Conservation (phyloP, 2,888 invertebrate species). For the Cheilosia scutellata region DNA sequence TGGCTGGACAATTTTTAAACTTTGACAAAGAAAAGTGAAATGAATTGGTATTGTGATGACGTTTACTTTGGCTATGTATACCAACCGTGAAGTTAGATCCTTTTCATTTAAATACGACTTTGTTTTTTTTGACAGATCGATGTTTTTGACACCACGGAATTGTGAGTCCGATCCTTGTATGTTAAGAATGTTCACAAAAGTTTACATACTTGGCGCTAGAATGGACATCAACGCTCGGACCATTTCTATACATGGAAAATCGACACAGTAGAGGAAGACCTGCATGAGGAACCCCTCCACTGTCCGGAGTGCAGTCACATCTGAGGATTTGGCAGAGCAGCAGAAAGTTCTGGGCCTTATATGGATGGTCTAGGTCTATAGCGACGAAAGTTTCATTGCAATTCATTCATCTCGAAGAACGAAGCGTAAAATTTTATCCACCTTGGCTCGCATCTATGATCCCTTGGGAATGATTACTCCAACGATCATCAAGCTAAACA, state of each 20-base stretch:
- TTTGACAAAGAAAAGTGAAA: conserved; percentile 43
- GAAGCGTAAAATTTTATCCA: conserved; percentile 13
- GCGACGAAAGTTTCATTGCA: conserved; percentile 11
- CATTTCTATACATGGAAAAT: too few species aligned
- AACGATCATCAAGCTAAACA: conserved; percentile 22
- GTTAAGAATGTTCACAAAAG: too few species aligned
- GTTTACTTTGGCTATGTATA: background rate
- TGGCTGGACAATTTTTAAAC: conserved; percentile 29
- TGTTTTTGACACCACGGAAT: too few species aligned
- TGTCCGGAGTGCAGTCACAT: conserved; percentile 8
- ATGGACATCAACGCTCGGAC: too few species aligned
- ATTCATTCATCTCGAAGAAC: conserved; percentile 6
- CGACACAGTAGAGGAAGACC: too few species aligned
- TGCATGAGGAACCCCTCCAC: too few species aligned
- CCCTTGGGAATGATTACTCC: conserved; percentile 22
- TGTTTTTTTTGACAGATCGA: too few species aligned
- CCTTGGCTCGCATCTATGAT: conserved; percentile 29
- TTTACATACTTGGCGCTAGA: too few species aligned
- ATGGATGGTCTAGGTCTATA: conserved; percentile 21
- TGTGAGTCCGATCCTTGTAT: too few species aligned
- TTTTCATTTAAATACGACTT: too few species aligned
- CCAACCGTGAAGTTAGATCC: too few species aligned
- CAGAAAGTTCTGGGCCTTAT: conserved; percentile 33
- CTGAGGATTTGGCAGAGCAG: conserved; percentile 7
- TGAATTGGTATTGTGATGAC: conserved; percentile 9